These are phyloP conservation scores for Drosophila elegans DNA, from an alignment of 1,140 invertebrate species.

Conservation along the genomic window DNA sequence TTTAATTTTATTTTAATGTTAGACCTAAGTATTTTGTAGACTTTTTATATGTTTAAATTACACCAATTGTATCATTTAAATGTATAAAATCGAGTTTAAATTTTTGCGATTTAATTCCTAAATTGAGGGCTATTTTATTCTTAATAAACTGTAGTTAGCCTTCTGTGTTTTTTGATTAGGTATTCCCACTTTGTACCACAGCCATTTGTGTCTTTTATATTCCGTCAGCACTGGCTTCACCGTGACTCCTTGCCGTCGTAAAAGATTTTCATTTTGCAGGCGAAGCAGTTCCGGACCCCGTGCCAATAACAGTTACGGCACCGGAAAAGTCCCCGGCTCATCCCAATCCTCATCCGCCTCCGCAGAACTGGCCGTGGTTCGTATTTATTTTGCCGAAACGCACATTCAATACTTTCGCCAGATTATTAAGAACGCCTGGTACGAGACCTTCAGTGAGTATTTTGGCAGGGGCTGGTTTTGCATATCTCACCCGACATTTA, in stretches of 20 bases:
- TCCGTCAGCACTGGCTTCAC: constrained; percentile 15
- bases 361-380: constrained; percentile 57
- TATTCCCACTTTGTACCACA: not conserved
- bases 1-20: too few relatives aligned
- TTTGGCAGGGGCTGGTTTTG: constrained; percentile 19
- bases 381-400: constrained; percentile 81
- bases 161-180: not conserved
- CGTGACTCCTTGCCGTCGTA: constrained; percentile 35
- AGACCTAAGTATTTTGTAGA: too few relatives aligned
- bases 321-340: constrained; percentile 19
- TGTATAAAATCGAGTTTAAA: too few relatives aligned
- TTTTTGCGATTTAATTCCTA: too few relatives aligned
- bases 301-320: constrained; percentile 41
- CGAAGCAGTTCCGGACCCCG: constrained; percentile 38
- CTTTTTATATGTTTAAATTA: too few relatives aligned
- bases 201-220: not conserved
- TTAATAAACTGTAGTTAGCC: too few relatives aligned
- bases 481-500: constrained; percentile 29
- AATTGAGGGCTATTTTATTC: too few relatives aligned
- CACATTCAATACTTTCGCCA: constrained; percentile 80
- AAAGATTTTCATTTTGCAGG: constrained; percentile 72
- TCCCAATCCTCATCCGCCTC: constrained; percentile 7
- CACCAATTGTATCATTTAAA: too few relatives aligned
- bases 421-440: constrained; percentile 80
- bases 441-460: constrained; percentile 76